Conservation (phyloP, 2,888 invertebrate genomes). For the Leucoma salicis region DNA sequence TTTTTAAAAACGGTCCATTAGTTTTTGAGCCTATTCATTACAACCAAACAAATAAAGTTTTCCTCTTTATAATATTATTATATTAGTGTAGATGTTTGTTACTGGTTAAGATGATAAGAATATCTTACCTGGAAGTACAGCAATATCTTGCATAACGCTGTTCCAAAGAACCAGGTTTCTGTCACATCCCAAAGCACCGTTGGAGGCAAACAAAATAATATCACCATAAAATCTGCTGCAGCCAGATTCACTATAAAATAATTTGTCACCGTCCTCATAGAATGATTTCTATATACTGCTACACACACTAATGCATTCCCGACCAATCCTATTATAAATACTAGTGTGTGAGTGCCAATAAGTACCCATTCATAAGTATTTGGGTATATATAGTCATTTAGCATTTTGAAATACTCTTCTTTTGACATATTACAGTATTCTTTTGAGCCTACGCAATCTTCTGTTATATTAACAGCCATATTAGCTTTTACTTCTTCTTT, state of each 20-base stretch:
- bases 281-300: conserved; percentile 92
- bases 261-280: conserved; percentile 96
- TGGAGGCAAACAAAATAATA: conserved; percentile 93
- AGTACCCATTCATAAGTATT: conserved; percentile 89
- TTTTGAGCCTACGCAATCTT: conserved; percentile 63
- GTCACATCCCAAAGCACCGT: conserved; percentile 95
- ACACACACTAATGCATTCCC: conserved; percentile 94
- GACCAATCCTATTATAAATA: conserved; percentile 90
- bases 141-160: conserved; percentile 91
- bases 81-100: no score
- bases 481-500: conserved; percentile 4
- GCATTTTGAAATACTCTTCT: conserved; percentile 83
- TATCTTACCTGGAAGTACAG: conserved; percentile 91
- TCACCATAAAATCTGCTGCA: conserved; percentile 93
- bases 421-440: conserved; percentile 72
- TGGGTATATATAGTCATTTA: conserved; percentile 86
- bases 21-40: no score
- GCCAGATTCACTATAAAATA: conserved; percentile 96
- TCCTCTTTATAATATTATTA: no score
- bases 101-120: no score
- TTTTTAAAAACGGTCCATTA: no score
- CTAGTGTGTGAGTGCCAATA: conserved; percentile 87
- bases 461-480: conserved; percentile 26
- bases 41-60: no score
- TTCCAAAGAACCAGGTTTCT: conserved; percentile 95